Base-by-base conservation (phyloP, 1,140 invertebrate species). In the Drosophila pandora region DNA sequence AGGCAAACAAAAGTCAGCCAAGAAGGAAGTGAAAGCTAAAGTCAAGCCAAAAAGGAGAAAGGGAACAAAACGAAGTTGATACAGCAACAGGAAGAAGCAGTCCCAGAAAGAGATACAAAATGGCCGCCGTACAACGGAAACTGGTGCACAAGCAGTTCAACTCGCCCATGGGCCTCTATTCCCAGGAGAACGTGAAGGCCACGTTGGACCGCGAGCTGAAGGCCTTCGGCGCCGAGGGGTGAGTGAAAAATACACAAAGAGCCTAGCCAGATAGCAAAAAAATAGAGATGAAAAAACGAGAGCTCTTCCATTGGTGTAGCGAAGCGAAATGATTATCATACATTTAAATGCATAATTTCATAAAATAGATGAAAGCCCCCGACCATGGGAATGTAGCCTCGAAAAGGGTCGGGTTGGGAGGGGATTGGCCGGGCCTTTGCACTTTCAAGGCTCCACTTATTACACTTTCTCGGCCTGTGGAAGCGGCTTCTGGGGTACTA, bases 141-240 rank as follows among this genome's bases (percentile, higher is more conserved):
- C 92, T 96, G 90, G 95, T 96, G 60, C 96, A 97, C 93, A 96
- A 96, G 92, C 96, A 97, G 93, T 97, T 96, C 93, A 98, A 97
- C 92, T 95, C 96, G 52, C 97, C 97, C 30, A 97, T 97, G 76
- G 95, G 95, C 79, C 93, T 97, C 23, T 97, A 97, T 92, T 97
- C 96, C 13, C 94, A 95, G 74, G 93, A 95, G 91, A 95, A 96
- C 81, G 95, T 97, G 67, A 94, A 96, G 83, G 95, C 96, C 85
- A 95, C 96, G 21, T 93, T 97, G 67, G 94, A 94, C 88, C 94
- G 95, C 69, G 96, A 97, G 91, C 94, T 96, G 60, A 94, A 95
- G 92, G 94, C 96, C 77, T 93, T 96, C 92, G 96, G 96, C 73
- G 95, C 94, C 67, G 93, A 96, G 65, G 96, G 96, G 96, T 96